Percentiles rank a stretch among this genome's conserved stretches.
Conservation (phyloP, 1,140 invertebrate genomes). For the Eupristina koningsbergeri region DNA sequence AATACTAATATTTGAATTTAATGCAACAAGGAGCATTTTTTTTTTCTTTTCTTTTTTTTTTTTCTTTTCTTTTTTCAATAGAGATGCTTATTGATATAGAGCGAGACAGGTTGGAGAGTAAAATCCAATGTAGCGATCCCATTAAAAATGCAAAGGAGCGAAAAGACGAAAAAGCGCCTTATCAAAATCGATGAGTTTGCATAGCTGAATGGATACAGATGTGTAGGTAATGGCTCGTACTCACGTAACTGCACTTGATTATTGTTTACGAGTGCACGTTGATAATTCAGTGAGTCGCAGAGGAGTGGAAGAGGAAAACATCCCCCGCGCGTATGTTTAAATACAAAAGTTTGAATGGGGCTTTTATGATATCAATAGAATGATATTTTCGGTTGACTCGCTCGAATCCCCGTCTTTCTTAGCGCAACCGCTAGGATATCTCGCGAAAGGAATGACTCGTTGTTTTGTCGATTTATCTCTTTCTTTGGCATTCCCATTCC, state of each 20-base stretch:
- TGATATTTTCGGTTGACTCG: conserved; percentile 30
- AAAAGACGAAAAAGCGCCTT: background rate
- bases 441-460: conserved; percentile 41
- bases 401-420: background rate
- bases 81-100: background rate
- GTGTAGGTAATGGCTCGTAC: background rate
- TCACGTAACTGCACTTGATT: conserved; percentile 26
- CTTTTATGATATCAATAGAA: conserved; percentile 41
- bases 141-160: background rate
- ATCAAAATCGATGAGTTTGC: conserved; percentile 5
- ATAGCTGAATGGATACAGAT: conserved; percentile 17
- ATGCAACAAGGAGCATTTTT: background rate
- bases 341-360: conserved; percentile 39
- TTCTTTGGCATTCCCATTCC: background rate
- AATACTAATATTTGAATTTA: background rate
- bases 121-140: background rate
- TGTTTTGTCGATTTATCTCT: conserved; percentile 43
- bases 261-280: conserved; percentile 38
- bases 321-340: conserved; percentile 23
- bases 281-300: conserved; percentile 37
- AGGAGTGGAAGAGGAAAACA: conserved; percentile 10
- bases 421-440: background rate
- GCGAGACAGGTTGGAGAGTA: background rate
- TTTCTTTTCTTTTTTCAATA: too few relatives aligned
- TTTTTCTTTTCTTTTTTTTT: too few relatives aligned